These are phyloP conservation scores for Tauraco hartlaubi DNA, from an alignment of 2,797 vertebrate species.

Conservation along the genomic window DNA sequence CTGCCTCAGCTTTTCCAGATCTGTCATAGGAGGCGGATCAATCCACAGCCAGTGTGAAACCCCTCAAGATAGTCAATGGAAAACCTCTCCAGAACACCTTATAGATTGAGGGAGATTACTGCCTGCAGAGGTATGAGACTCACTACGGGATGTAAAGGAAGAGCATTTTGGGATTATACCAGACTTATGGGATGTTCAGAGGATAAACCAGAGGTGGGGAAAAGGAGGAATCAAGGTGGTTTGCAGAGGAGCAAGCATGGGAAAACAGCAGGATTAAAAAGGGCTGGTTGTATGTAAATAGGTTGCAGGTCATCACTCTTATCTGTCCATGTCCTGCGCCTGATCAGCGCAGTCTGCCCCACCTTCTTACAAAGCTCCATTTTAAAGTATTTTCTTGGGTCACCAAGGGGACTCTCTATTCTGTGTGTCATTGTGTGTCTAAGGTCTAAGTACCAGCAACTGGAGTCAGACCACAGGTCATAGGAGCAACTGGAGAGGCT, in stretches of 20 bases:
- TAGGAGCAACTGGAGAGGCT: background rate
- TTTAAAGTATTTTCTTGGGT: background rate
- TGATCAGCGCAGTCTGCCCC: background rate
- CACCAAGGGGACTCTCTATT: background rate
- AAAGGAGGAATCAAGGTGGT: background rate
- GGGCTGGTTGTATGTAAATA: background rate
- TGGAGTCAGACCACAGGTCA: background rate
- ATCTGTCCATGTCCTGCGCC: background rate
- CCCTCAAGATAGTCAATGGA: background rate
- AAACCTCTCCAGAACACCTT: background rate
- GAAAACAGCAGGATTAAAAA: background rate
- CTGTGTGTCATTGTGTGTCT: background rate
- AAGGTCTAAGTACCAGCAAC: background rate
- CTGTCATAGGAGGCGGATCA: background rate
- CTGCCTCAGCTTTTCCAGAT: background rate
- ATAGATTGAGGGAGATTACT: background rate
- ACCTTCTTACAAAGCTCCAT: background rate
- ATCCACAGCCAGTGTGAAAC: background rate
- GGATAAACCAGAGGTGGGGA: background rate
- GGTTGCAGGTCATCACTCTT: background rate
- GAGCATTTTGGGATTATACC: background rate
- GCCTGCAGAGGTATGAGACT: background rate
- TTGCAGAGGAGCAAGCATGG: background rate
- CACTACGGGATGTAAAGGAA: background rate
- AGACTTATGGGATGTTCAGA: background rate